Evolutionary conservation across 2,888 invertebrate species (phyloP).

Genomic region (Ophion costatus): DNA sequence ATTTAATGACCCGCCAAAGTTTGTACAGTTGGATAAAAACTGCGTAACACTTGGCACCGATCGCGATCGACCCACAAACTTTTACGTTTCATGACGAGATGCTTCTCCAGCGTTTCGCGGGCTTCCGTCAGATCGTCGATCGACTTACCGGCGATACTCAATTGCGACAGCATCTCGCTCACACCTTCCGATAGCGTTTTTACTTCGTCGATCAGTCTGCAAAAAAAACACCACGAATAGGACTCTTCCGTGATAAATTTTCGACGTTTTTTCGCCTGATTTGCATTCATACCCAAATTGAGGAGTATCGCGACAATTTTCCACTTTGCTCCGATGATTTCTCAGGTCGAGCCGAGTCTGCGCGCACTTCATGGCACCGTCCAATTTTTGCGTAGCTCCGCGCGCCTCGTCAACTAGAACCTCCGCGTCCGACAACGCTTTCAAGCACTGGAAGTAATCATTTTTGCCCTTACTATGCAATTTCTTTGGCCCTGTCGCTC

Average conservation of each 20-base stretch:
- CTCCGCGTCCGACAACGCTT: conserved; percentile 63
- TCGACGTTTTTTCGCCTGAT: neutral
- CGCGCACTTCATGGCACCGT: conserved; percentile 69
- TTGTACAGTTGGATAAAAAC: conserved; percentile 81
- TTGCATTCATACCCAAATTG: conserved; percentile 63
- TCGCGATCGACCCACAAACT: conserved; percentile 81
- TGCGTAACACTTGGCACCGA: conserved; percentile 79
- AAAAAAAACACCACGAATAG: conserved; percentile 4
- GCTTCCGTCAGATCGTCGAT: conserved; percentile 75
- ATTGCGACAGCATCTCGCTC: conserved; percentile 75
- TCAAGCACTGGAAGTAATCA: conserved; percentile 58
- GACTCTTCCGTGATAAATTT: neutral
- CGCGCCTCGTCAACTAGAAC: conserved; percentile 54
- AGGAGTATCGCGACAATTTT: conserved; percentile 68
- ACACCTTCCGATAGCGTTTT: conserved; percentile 75
- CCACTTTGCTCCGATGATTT: conserved; percentile 60
- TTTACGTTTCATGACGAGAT: conserved; percentile 82
- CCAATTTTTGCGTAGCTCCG: conserved; percentile 60
- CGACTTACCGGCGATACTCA: conserved; percentile 79
- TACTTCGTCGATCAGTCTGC: conserved; percentile 79
- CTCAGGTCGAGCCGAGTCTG: conserved; percentile 65
- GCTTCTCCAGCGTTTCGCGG: conserved; percentile 79
- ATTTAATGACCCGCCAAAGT: conserved; percentile 77
- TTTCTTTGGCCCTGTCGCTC: neutral
- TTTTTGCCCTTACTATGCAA: neutral